phyloP scores from a whole-genome alignment of 2,113 vertebrate genomes.

The Cebidichthys violaceus region DNA sequence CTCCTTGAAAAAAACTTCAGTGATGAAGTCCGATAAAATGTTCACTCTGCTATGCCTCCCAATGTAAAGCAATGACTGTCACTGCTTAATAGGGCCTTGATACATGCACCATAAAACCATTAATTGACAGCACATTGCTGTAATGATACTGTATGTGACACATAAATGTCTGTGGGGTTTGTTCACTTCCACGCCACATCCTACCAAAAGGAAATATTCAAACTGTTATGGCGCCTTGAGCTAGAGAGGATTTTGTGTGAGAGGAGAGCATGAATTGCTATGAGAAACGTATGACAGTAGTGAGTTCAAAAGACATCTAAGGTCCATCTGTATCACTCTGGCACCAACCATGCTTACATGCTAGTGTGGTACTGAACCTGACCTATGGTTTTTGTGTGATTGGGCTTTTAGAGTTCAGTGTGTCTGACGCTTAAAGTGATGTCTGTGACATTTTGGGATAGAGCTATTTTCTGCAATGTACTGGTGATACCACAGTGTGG shows the following conservation, averaged over 20 bases:
- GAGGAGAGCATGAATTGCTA: conserved; percentile 23
- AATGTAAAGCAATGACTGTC: conserved; percentile 15
- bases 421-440: not conserved
- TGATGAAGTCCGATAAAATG: conserved; percentile 1
- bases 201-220: conserved; percentile 57
- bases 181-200: conserved; percentile 34
- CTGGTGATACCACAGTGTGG: not conserved
- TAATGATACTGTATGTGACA: conserved; percentile 49
- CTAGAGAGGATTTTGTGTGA: conserved; percentile 38
- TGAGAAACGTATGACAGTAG: conserved; percentile 44
- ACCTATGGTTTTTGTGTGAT: conserved; percentile 39
- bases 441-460: not conserved
- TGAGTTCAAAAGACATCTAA: conserved; percentile 46
- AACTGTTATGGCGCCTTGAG: conserved; percentile 41
- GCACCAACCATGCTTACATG: conserved; percentile 29
- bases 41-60: conserved; percentile 10
- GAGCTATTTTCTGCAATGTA: conserved; percentile 1
- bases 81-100: conserved; percentile 22
- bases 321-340: conserved; percentile 55
- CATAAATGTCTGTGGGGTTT: conserved; percentile 26
- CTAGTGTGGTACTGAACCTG: conserved; percentile 28
- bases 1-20: not conserved
- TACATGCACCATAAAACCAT: conserved; percentile 17
- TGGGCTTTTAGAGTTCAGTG: conserved; percentile 36
- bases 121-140: conserved; percentile 15